A percentile compares a stretch with the other conserved stretches of the same genome.
Evolutionary conservation across 2,113 vertebrate species (phyloP).

Genomic region (human (Homo sapiens)): DNA sequence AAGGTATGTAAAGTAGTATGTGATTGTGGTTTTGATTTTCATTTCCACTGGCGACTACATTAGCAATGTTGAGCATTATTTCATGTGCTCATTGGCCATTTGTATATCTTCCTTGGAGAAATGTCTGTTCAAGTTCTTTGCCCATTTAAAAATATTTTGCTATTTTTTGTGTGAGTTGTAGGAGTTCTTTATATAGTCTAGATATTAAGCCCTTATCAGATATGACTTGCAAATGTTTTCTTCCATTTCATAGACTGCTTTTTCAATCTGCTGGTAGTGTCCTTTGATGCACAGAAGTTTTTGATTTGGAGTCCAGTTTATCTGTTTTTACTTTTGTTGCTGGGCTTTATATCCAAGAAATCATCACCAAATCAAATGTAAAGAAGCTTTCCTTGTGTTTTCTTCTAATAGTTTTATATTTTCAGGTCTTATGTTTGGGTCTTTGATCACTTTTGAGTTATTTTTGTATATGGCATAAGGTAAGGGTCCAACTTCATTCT

Average conservation of each 20-base stretch:
- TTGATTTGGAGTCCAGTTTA: neutral
- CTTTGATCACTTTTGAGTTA: neutral
- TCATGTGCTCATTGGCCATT: neutral
- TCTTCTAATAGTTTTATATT: neutral
- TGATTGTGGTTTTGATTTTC: neutral
- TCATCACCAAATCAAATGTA: neutral
- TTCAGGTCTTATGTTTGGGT: neutral
- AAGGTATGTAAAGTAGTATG: neutral
- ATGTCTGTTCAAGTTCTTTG: neutral
- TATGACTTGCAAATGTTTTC: neutral
- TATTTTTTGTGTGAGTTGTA: neutral
- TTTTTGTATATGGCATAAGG: neutral
- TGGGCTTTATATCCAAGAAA: neutral
- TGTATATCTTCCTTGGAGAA: neutral
- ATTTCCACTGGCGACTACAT: neutral
- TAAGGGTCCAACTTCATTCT: neutral
- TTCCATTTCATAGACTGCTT: neutral
- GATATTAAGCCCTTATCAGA: neutral
- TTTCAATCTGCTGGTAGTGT: neutral
- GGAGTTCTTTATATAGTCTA: neutral
- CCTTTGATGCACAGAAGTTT: neutral
- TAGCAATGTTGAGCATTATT: neutral
- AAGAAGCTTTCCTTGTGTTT: neutral
- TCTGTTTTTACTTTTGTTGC: neutral
- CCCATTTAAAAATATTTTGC: neutral